Evolutionary conservation across 1,140 invertebrate species (phyloP).

Genomic region (Scaptomyza pallida): DNA sequence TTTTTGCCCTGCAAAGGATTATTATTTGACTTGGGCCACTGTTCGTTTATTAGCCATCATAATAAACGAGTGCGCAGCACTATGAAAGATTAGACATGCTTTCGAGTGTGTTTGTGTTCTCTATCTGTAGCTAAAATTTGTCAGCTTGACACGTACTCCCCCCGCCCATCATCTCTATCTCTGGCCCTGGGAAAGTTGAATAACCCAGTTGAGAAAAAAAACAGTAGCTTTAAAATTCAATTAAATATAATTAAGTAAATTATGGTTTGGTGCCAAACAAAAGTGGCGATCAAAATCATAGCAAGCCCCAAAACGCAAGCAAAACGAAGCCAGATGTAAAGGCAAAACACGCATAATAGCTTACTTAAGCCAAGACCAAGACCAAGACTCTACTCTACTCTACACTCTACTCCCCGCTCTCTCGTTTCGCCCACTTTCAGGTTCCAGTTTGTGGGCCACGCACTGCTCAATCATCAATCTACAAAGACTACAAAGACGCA

Average conservation of each 20-base stretch:
- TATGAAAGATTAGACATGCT: constrained; percentile 64
- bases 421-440: background rate
- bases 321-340: constrained; percentile 12
- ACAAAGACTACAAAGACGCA: constrained; percentile 32
- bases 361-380: constrained; percentile 68
- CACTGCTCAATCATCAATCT: constrained; percentile 70
- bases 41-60: constrained; percentile 52
- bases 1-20: constrained; percentile 1
- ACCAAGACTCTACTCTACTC: too few species aligned
- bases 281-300: constrained; percentile 64
- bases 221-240: constrained; percentile 78
- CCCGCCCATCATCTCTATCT: background rate
- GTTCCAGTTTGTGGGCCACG: constrained; percentile 11
- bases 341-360: constrained; percentile 78
- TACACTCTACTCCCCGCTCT: too few species aligned
- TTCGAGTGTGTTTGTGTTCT: constrained; percentile 57
- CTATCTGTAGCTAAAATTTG: constrained; percentile 62
- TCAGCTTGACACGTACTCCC: constrained; percentile 55
- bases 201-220: constrained; percentile 6
- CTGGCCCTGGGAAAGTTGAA: constrained; percentile 50
- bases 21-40: constrained; percentile 58
- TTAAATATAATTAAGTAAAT: constrained; percentile 83
- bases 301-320: constrained; percentile 25
- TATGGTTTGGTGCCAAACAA: constrained; percentile 60
- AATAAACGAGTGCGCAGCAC: constrained; percentile 49